Evolutionary conservation across 2,888 invertebrate genomes (phyloP).

Genomic region (Melolontha melolontha): DNA sequence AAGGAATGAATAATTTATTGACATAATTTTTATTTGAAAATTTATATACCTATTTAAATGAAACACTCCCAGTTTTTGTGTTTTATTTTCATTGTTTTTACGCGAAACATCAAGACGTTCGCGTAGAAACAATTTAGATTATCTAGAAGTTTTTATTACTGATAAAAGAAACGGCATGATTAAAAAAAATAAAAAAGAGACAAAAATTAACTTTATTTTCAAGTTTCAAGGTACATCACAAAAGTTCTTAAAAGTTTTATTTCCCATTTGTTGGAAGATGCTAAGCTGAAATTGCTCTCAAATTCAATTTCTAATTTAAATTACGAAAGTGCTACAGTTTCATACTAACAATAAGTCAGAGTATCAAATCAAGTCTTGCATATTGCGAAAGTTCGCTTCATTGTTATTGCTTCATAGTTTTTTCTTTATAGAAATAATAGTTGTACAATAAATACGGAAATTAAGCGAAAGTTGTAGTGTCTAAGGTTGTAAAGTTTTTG

Average conservation of each 20-base stretch:
- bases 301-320: constrained; percentile 45
- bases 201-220: constrained; percentile 40
- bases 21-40: not conserved
- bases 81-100: no score
- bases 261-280: constrained; percentile 31
- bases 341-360: constrained; percentile 12
- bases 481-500: no score
- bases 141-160: no score
- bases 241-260: constrained; percentile 37
- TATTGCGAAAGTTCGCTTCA: not conserved
- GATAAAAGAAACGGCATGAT: not conserved
- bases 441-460: no score
- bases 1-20: not conserved
- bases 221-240: constrained; percentile 8
- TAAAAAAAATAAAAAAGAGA: constrained; percentile 16
- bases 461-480: no score
- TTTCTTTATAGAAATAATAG: no score
- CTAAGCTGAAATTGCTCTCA: constrained; percentile 43
- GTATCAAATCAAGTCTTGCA: constrained; percentile 2
- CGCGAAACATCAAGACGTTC: no score
- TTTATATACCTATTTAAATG: no score
- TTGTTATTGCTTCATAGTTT: no score
- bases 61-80: no score
- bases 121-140: no score
- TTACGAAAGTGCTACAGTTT: constrained; percentile 35